A percentile compares a stretch with the other conserved stretches of the same genome.
Conservation (phyloP, 2,888 invertebrate species). For the Drosophila ezoana region DNA sequence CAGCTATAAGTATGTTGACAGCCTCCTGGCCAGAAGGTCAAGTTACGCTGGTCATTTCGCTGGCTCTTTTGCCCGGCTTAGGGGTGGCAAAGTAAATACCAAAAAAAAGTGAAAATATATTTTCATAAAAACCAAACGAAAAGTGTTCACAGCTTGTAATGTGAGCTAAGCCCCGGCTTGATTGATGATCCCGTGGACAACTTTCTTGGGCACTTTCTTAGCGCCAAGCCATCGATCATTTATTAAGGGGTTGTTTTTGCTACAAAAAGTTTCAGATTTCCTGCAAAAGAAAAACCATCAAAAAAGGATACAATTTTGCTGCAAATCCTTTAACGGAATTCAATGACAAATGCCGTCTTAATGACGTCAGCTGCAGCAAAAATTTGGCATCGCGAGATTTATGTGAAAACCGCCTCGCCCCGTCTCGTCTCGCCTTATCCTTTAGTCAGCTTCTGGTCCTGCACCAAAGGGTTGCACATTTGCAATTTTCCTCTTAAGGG, state of each 20-base stretch:
- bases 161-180: slow-evolving; percentile 25
- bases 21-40: slow-evolving; percentile 65
- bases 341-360: slow-evolving; percentile 72
- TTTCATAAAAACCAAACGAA: not conserved
- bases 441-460: slow-evolving; percentile 4
- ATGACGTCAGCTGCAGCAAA: slow-evolving; percentile 71
- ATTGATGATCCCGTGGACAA: slow-evolving; percentile 46
- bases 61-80: slow-evolving; percentile 2
- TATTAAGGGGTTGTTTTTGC: slow-evolving; percentile 27
- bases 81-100: slow-evolving; percentile 9
- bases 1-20: slow-evolving; percentile 68
- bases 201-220: slow-evolving; percentile 34
- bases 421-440: slow-evolving; percentile 5
- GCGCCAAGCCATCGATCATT: slow-evolving; percentile 50
- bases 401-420: slow-evolving; percentile 60
- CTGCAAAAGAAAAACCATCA: slow-evolving; percentile 21
- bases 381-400: slow-evolving; percentile 54
- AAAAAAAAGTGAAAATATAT: not conserved
- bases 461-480: slow-evolving; percentile 63
- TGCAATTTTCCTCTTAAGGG: slow-evolving; percentile 33
- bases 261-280: slow-evolving; percentile 69
- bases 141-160: slow-evolving; percentile 37
- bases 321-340: slow-evolving; percentile 67
- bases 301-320: slow-evolving; percentile 56
- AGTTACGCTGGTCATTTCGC: slow-evolving; percentile 59